Evolutionary conservation across 2,113 vertebrate species (phyloP).

Genomic region (Phyllostomus discolor): DNA sequence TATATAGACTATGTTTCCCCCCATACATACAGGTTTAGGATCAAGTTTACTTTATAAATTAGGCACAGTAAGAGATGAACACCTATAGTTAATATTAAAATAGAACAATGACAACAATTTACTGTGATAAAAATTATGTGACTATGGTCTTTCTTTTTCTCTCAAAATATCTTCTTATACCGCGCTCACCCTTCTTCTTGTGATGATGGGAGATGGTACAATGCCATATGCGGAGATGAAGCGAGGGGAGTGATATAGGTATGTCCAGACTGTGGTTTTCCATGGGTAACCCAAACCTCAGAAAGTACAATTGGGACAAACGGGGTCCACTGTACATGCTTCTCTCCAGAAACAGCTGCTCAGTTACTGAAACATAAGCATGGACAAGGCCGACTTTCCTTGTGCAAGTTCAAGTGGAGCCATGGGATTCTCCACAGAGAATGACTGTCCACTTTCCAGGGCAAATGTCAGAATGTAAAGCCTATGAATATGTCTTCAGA

Average conservation of each 20-base stretch:
- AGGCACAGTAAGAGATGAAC: no score
- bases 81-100: not conserved
- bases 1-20: not conserved
- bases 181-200: not conserved
- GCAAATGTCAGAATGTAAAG: not conserved
- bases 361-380: not conserved
- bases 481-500: not conserved
- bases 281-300: accelerated
- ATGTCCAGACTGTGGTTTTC: not conserved
- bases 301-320: not conserved
- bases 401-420: not conserved
- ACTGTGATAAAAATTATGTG: not conserved
- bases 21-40: no score
- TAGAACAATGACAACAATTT: not conserved
- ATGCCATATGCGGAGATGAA: not conserved
- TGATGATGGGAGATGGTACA: no score
- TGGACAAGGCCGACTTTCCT: not conserved
- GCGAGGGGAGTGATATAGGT: not conserved
- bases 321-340: not conserved
- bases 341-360: not conserved
- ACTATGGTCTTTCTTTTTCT: not conserved
- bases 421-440: not conserved
- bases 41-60: not conserved
- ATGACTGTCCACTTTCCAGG: no score
- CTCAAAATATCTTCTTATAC: not conserved